Percentiles rank a stretch among this genome's conserved stretches.
Conservation (phyloP, 1,140 invertebrate genomes). For the Scaptomyza hsui region DNA sequence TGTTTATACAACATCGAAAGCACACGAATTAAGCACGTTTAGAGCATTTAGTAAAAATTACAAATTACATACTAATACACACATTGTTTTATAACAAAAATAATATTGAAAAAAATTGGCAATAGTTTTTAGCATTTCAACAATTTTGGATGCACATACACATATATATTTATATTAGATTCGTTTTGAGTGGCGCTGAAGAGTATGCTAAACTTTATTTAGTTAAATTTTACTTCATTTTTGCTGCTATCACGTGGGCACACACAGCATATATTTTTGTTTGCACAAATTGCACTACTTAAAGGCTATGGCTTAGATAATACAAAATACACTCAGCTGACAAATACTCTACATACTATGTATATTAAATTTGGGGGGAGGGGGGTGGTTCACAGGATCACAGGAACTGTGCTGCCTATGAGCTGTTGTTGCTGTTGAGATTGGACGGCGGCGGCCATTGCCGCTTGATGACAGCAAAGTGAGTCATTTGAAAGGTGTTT, state of each 20-base stretch:
- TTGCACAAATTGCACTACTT: conserved; percentile 43
- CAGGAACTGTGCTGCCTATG: conserved; percentile 51
- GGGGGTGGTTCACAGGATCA: conserved; percentile 12
- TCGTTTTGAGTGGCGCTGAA: conserved; percentile 21
- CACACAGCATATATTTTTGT: neutral
- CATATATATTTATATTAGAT: neutral
- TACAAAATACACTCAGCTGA: conserved; percentile 47
- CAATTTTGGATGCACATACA: conserved; percentile 3
- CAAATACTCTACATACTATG: conserved; percentile 33
- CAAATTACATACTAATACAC: conserved; percentile 71
- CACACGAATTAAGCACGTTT: conserved; percentile 68
- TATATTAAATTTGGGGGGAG: conserved; percentile 29
- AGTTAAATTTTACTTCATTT: neutral
- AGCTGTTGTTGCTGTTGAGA: conserved; percentile 50
- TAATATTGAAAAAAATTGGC: conserved; percentile 10
- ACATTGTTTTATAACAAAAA: conserved; percentile 32
- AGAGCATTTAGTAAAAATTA: conserved; percentile 68
- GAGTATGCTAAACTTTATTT: conserved; percentile 48
- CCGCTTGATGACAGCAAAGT: conserved; percentile 92
- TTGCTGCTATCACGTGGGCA: conserved; percentile 29
- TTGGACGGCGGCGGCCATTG: conserved; percentile 81
- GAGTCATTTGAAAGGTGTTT: conserved; percentile 92
- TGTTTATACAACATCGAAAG: conserved; percentile 76
- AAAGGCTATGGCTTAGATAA: conserved; percentile 31
- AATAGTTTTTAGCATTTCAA: conserved; percentile 1